Conservation (phyloP, 2,888 invertebrate species). For the Oxyscelio sp. region DNA sequence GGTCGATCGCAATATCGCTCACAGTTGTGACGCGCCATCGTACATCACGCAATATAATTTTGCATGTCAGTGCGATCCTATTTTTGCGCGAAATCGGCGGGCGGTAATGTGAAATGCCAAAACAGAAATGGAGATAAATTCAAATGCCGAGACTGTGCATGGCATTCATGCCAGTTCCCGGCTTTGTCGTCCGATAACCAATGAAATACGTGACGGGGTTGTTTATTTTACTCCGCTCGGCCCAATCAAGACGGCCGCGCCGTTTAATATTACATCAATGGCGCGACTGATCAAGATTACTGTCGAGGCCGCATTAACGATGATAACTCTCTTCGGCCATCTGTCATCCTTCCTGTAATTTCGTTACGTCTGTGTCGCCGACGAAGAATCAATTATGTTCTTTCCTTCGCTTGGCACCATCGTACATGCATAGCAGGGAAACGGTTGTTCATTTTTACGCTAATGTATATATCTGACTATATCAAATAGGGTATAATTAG, state of each 20-base stretch:
- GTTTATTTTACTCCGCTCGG: too few species aligned
- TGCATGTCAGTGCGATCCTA: background rate
- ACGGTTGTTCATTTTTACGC: too few species aligned
- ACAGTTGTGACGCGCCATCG: background rate
- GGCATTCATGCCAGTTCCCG: constrained; percentile 45
- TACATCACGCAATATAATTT: constrained; percentile 9
- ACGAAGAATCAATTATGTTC: constrained; percentile 45
- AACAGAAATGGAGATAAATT: constrained; percentile 45
- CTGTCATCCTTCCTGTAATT: constrained; percentile 47
- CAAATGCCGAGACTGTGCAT: constrained; percentile 55
- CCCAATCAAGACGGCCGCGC: constrained; percentile 16
- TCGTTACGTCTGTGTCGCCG: constrained; percentile 30
- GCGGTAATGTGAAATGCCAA: constrained; percentile 17
- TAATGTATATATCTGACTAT: too few species aligned
- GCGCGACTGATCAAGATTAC: constrained; percentile 46
- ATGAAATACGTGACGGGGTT: constrained; percentile 65
- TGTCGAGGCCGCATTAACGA: constrained; percentile 13
- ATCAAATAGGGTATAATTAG: too few species aligned
- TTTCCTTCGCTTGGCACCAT: constrained; percentile 18
- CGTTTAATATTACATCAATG: constrained; percentile 45
- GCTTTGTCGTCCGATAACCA: constrained; percentile 51
- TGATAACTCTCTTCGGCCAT: constrained; percentile 28
- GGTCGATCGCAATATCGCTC: background rate
- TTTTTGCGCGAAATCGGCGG: constrained; percentile 30
- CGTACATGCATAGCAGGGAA: too few species aligned